phyloP scores from a whole-genome alignment of 2,797 vertebrate species.

The Phoxinus dragarum region DNA sequence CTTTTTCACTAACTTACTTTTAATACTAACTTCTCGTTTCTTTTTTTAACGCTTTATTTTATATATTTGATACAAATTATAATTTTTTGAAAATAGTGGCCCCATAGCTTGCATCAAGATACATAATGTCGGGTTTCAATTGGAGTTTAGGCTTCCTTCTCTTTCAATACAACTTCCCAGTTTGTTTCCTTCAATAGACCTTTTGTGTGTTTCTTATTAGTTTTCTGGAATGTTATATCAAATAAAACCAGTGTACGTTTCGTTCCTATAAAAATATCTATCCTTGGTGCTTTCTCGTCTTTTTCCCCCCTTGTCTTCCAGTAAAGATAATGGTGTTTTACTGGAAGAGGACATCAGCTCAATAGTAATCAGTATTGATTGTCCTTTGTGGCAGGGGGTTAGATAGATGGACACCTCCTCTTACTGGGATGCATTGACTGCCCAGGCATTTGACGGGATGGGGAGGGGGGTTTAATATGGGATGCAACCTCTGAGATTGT shows the following conservation, averaged over 20 bases:
- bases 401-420: slow-evolving; percentile 62
- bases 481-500: neutral
- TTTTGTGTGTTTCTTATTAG: neutral
- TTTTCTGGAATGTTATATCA: slow-evolving; percentile 9
- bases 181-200: neutral
- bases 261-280: slow-evolving; percentile 10
- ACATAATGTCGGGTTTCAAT: neutral
- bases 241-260: slow-evolving; percentile 7
- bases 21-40: neutral
- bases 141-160: slow-evolving; percentile 9
- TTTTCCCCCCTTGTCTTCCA: slow-evolving; percentile 60
- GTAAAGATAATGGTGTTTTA: slow-evolving; percentile 72
- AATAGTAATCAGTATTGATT: slow-evolving; percentile 79
- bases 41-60: neutral
- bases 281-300: slow-evolving; percentile 40
- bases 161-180: slow-evolving; percentile 2
- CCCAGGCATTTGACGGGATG: slow-evolving; percentile 26
- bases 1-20: neutral
- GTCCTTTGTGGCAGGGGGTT: slow-evolving; percentile 59
- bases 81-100: neutral
- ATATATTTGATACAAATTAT: neutral
- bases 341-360: slow-evolving; percentile 75
- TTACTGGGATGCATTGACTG: slow-evolving; percentile 66
- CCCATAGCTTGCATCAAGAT: neutral
- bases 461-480: neutral